phyloP scores from a whole-genome alignment of 1,140 invertebrate species.

The Planococcus citri region DNA sequence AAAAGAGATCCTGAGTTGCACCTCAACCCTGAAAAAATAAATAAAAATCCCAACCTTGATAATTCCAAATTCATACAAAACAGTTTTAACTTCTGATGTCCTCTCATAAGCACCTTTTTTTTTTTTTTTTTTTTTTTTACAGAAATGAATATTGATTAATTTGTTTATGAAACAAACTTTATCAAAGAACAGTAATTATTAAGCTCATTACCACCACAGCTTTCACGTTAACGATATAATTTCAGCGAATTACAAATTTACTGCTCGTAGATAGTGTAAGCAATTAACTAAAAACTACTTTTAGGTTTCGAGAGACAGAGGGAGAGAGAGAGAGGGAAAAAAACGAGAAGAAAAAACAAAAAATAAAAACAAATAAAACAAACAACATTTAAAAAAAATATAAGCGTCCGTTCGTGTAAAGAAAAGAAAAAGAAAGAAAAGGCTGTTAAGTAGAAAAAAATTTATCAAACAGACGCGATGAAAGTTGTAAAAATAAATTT shows the following conservation, averaged over 20 bases:
- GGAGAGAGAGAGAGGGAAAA: too few species aligned
- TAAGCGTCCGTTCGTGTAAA: not conserved
- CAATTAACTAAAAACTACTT: not conserved
- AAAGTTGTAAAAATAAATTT: slow-evolving; percentile 32
- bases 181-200: too few species aligned
- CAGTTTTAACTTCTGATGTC: too few species aligned
- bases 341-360: not conserved
- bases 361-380: not conserved
- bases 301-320: too few species aligned
- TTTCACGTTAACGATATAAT: not conserved
- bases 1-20: too few species aligned
- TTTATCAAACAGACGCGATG: slow-evolving; percentile 10
- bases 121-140: too few species aligned
- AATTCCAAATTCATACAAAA: too few species aligned
- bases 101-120: too few species aligned
- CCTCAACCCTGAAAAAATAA: too few species aligned
- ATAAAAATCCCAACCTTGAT: too few species aligned
- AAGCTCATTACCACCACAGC: not conserved
- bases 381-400: not conserved
- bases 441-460: not conserved
- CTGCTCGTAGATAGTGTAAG: not conserved
- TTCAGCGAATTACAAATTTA: slow-evolving; percentile 3
- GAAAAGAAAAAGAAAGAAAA: not conserved
- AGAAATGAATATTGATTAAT: too few species aligned
- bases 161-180: too few species aligned